phyloP scores from a whole-genome alignment of 2,797 vertebrate species.

The Sebastes itinus region DNA sequence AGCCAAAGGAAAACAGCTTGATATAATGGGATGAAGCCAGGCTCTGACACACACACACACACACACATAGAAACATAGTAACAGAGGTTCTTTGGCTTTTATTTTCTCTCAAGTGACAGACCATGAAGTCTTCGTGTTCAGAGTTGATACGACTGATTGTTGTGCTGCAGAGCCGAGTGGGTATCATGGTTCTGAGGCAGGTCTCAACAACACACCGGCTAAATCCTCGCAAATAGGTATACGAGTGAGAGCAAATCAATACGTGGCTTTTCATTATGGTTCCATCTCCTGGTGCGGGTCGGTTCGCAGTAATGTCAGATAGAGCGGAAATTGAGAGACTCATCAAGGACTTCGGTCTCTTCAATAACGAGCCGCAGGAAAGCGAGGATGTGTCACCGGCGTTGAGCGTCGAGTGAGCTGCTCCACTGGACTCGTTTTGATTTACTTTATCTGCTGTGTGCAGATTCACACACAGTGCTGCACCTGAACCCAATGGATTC shows the following conservation, averaged over 20 bases:
- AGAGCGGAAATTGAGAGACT: conserved; percentile 68
- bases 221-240: conserved; percentile 53
- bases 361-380: conserved; percentile 36
- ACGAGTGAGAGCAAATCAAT: conserved; percentile 74
- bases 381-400: conserved; percentile 7
- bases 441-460: conserved; percentile 30
- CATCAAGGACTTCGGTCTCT: conserved; percentile 52
- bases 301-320: conserved; percentile 47
- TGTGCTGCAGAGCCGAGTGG: conserved; percentile 2
- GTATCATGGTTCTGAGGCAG: conserved; percentile 21
- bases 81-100: conserved; percentile 9
- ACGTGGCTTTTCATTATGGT: conserved; percentile 69
- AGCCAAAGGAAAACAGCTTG: conserved; percentile 68
- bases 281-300: conserved; percentile 54
- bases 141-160: conserved; percentile 14
- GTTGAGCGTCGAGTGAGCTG: background rate
- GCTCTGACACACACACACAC: conserved; percentile 8
- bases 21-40: conserved; percentile 59
- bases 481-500: conserved; percentile 3
- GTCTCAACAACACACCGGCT: conserved; percentile 25
- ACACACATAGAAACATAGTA: conserved; percentile 1
- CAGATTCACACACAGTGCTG: conserved; percentile 3
- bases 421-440: conserved; percentile 14
- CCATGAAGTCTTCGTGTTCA: conserved; percentile 5
- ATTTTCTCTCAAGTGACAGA: conserved; percentile 23